Percentiles rank a stretch among this genome's conserved stretches.
Conservation (phyloP, 1,140 invertebrate species). For the Bilobella aurantiaca region DNA sequence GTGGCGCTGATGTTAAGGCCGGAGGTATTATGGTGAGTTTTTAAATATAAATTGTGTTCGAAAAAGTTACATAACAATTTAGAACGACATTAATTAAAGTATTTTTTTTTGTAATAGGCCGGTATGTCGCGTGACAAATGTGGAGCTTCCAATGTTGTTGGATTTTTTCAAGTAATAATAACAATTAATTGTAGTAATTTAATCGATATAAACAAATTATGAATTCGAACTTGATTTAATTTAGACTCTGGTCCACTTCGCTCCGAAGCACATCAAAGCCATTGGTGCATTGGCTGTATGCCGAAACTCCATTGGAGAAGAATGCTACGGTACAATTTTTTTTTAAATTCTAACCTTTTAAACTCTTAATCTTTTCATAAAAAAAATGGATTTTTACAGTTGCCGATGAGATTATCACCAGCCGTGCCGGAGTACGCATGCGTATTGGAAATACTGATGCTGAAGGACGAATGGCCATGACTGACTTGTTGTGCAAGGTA, state of each 20-base stretch:
- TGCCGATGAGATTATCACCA: slow-evolving; percentile 74
- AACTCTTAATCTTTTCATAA: neutral
- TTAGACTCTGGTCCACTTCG: slow-evolving; percentile 53
- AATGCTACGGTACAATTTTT: slow-evolving; percentile 52
- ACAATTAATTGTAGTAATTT: neutral
- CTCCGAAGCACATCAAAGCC: slow-evolving; percentile 74
- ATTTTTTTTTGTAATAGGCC: slow-evolving; percentile 3
- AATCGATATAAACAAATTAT: neutral
- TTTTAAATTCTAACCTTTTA: neutral
- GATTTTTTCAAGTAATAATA: slow-evolving; percentile 68
- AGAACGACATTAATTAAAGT: neutral
- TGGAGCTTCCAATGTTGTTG: slow-evolving; percentile 84
- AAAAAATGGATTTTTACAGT: slow-evolving; percentile 43
- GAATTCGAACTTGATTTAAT: neutral
- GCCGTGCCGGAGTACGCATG: slow-evolving; percentile 70
- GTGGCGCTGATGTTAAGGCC: slow-evolving; percentile 74
- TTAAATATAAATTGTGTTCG: too few species aligned
- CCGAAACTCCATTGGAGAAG: slow-evolving; percentile 81
- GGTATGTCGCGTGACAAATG: slow-evolving; percentile 97
- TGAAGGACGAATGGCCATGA: slow-evolving; percentile 90
- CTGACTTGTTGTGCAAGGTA: slow-evolving; percentile 73
- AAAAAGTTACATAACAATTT: neutral
- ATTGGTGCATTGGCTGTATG: slow-evolving; percentile 75
- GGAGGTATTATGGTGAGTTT: slow-evolving; percentile 58
- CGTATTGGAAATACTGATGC: slow-evolving; percentile 85